Percentiles rank a stretch among this genome's conserved stretches.
phyloP scores from a whole-genome alignment of 2,797 vertebrate genomes.

The Eidolon dupreanum region DNA sequence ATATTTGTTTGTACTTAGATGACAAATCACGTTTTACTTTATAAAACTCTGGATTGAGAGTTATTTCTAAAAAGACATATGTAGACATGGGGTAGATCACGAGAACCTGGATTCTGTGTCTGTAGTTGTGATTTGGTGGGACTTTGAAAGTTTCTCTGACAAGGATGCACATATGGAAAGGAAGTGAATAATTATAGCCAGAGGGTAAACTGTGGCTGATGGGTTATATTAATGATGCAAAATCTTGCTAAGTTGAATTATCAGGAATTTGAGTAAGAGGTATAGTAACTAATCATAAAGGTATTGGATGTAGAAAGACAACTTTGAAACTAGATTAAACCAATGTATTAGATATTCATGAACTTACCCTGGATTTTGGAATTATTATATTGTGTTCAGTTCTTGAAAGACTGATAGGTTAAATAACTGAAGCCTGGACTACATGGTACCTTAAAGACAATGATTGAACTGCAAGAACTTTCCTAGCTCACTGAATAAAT shows the following conservation, averaged over 20 bases:
- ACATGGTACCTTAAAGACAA: neutral
- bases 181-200: neutral
- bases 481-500: neutral
- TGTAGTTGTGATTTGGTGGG: neutral
- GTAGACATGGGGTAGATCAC: accelerated
- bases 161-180: neutral
- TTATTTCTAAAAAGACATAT: neutral
- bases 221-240: neutral
- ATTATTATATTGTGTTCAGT: neutral
- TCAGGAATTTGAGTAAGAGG: neutral
- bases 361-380: neutral
- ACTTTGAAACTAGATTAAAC: neutral
- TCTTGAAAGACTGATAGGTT: neutral
- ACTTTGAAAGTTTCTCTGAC: neutral
- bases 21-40: neutral
- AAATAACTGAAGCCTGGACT: neutral
- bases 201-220: neutral
- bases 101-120: neutral
- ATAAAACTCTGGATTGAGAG: neutral
- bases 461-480: neutral
- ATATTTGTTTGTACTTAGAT: neutral
- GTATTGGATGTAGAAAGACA: neutral
- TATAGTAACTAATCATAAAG: neutral
- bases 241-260: neutral
- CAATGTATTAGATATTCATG: neutral